Evolutionary conservation across 2,113 vertebrate genomes (phyloP), one percentile per base, ranked within the genome.

Genomic region (Thermophis baileyi): DNA sequence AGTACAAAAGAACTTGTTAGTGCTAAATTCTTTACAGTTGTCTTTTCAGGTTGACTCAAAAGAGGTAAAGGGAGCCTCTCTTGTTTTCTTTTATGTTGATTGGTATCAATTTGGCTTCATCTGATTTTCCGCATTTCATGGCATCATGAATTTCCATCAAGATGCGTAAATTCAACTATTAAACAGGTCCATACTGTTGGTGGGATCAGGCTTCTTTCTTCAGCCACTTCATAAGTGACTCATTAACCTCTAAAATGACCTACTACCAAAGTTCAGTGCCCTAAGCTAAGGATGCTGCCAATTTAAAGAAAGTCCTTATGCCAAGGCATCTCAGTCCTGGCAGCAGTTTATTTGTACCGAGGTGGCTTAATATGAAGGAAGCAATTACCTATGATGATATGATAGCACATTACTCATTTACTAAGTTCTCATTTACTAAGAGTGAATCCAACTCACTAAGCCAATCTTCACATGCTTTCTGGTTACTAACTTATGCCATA

Each of bases 171-270:
- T 86, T 50, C n/a, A 30, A 47, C 81, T 63, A 89, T 74, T 88
- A 87, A 87, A 50, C 46, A 90, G 22, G 60, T 63, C 16, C 24
- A 69, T 86, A 40, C 46, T 40, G 18, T 57, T 85, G 30, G 51
- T 92, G 69, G 53, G 53, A 92, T 49, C 18, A 63, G 54, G 89
- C 46, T n/a, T 86, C 74, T 49, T 93, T 22, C 46, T 89, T 44
- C 30, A 49, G 51, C 49, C 74, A 86, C 74, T 93, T 93, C 51
- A 88, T 89, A 93, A 90, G 88, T 93, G 92, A 53, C 88, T 86
- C 57, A 93, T 93, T 93, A 89, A 93, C 53, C 53, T 90, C 46
- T 54, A 49, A 46, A 60, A 86, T 88, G 88, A 90, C 54, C 74
- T 93, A 81, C 74, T 93, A 47, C n/a, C 40, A 87, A 54, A 90